A percentile compares a stretch with the other conserved stretches of the same genome.
Conservation (phyloP, 2,888 invertebrate species). For the Polydrusus tereticollis region DNA sequence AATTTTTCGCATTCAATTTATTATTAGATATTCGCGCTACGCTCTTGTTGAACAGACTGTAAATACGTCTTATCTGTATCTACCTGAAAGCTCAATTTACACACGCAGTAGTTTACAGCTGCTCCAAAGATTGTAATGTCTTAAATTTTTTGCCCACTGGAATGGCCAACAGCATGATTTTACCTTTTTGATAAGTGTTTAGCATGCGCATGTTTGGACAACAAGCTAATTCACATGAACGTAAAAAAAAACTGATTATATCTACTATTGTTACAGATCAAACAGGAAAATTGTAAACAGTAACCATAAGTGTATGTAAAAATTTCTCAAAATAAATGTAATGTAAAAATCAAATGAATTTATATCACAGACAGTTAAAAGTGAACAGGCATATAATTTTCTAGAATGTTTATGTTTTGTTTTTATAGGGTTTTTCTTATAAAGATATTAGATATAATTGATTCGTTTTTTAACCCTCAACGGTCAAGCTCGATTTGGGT, state of each 20-base stretch:
- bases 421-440: neutral
- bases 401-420: neutral
- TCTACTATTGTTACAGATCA: constrained; percentile 27
- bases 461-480: neutral
- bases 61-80: too few species aligned
- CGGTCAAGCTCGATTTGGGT: too few species aligned
- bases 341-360: neutral
- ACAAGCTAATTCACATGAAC: neutral
- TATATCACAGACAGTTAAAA: neutral
- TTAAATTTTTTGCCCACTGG: neutral
- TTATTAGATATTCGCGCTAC: too few species aligned
- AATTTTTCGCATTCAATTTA: too few species aligned
- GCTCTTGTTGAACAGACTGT: too few species aligned
- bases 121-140: neutral
- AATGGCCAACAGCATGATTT: constrained; percentile 6
- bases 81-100: too few species aligned
- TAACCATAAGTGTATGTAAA: constrained; percentile 13
- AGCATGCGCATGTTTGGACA: constrained; percentile 24
- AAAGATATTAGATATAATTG: neutral
- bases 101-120: too few species aligned
- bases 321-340: neutral
- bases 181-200: neutral
- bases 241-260: neutral
- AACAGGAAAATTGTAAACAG: constrained; percentile 27
- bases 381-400: neutral